These are phyloP conservation scores for Babyrousa celebensis DNA, from an alignment of 2,797 vertebrate species.

Conservation along the genomic window DNA sequence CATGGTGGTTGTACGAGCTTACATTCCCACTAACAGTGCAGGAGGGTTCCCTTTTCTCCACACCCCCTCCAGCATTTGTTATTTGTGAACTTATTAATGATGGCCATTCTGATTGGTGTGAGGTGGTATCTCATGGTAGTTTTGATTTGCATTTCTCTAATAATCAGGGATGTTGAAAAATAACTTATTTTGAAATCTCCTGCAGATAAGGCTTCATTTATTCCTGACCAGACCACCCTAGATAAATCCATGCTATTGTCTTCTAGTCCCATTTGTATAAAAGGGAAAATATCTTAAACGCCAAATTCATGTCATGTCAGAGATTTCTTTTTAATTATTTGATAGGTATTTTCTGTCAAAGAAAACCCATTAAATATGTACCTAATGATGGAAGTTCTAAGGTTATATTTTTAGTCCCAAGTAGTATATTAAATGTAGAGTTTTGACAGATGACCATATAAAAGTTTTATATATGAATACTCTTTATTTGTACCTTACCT, in stretches of 20 bases:
- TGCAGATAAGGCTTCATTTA: background rate
- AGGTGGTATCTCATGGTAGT: no score
- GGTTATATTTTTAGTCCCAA: background rate
- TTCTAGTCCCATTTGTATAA: background rate
- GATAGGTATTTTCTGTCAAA: background rate
- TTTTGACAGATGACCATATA: background rate
- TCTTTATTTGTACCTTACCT: background rate
- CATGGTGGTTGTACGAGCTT: no score
- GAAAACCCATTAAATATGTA: background rate
- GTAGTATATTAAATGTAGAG: background rate
- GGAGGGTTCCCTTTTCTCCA: no score
- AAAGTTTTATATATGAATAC: background rate
- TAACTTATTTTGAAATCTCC: conserved; percentile 42
- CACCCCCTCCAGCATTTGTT: no score
- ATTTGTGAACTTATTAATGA: no score
- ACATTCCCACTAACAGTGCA: no score
- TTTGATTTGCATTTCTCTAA: no score
- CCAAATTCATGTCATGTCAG: background rate
- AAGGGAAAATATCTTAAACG: conserved; percentile 30
- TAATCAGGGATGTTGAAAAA: background rate
- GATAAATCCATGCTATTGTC: background rate
- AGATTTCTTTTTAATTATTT: conserved; percentile 30
- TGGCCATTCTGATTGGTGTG: no score
- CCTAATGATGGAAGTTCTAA: background rate
- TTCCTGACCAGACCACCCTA: background rate